These are phyloP conservation scores for Caenorhabditis virilis DNA, from an alignment of 2,888 invertebrate species.

Conservation along the genomic window DNA sequence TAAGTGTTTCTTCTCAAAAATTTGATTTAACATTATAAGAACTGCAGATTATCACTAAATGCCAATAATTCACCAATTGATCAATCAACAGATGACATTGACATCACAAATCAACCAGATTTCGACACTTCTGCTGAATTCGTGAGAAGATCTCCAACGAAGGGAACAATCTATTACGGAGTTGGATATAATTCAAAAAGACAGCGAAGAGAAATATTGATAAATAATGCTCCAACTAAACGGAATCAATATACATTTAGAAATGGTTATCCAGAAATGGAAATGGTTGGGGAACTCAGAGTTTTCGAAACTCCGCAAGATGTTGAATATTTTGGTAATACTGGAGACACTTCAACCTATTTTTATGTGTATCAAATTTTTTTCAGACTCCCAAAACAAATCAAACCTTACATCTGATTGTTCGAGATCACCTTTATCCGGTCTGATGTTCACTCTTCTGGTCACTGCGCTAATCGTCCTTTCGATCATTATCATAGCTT, in stretches of 20 bases:
- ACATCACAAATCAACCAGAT: slow-evolving; percentile 19
- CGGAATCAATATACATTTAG: slow-evolving; percentile 23
- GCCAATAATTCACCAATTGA: slow-evolving; percentile 6
- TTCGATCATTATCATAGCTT: slow-evolving; percentile 33
- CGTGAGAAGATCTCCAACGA: slow-evolving; percentile 31
- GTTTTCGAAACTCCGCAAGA: slow-evolving; percentile 64
- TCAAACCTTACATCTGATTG: slow-evolving; percentile 1
- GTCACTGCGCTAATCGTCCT: slow-evolving; percentile 34
- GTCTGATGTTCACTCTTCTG: slow-evolving; percentile 30
- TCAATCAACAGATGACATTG: slow-evolving; percentile 8
- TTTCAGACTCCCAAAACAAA: slow-evolving; percentile 11
- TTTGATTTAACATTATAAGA: neutral
- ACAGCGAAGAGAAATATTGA: slow-evolving; percentile 34
- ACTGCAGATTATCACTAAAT: neutral
- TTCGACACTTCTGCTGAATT: slow-evolving; percentile 40
- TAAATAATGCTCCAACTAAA: slow-evolving; percentile 11
- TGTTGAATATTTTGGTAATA: slow-evolving; percentile 60
- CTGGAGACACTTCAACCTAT: too few relatives aligned
- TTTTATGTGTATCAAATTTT: too few relatives aligned
- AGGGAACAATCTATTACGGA: slow-evolving; percentile 40
- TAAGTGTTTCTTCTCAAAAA: too few relatives aligned
- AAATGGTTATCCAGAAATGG: slow-evolving; percentile 50
- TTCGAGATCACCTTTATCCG: slow-evolving; percentile 17
- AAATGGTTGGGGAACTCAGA: slow-evolving; percentile 61
- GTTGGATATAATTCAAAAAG: slow-evolving; percentile 36